A percentile compares a stretch with the other conserved stretches of the same genome.
These are phyloP conservation scores for Epsilonema sp. DNA, from an alignment of 2,888 invertebrate genomes.

Conservation along the genomic window DNA sequence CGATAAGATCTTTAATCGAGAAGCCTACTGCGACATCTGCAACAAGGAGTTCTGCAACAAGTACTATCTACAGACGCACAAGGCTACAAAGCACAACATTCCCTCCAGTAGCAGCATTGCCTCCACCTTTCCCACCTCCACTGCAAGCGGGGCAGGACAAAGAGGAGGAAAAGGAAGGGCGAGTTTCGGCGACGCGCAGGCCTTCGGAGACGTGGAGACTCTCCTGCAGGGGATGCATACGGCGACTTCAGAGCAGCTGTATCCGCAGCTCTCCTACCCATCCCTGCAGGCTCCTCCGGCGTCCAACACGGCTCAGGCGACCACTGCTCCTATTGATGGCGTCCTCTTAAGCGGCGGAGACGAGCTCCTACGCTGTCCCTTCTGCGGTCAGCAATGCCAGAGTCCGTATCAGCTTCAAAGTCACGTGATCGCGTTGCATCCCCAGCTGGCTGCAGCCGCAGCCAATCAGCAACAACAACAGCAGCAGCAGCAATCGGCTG, in stretches of 20 bases:
- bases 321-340: too few relatives aligned
- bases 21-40: constrained; percentile 92
- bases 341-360: not conserved
- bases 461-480: too few relatives aligned
- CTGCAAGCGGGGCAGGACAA: not conserved
- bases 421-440: not conserved
- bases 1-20: constrained; percentile 45
- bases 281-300: too few relatives aligned
- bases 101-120: constrained; percentile 36
- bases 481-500: not conserved
- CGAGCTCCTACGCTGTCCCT: not conserved
- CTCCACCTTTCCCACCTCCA: not conserved
- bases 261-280: too few relatives aligned
- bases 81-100: constrained; percentile 89
- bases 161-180: too few relatives aligned
- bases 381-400: not conserved
- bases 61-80: constrained; percentile 90
- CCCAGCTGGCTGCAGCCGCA: not conserved
- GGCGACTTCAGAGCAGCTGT: not conserved
- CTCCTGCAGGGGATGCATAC: too few relatives aligned
- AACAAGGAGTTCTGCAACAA: constrained; percentile 93
- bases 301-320: not conserved
- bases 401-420: not conserved
- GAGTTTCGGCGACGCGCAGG: too few relatives aligned
- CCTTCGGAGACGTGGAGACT: too few relatives aligned